Evolutionary conservation across 2,888 invertebrate genomes (phyloP), one percentile per base, ranked within the genome.

Genomic region (Loripinus fragilis): DNA sequence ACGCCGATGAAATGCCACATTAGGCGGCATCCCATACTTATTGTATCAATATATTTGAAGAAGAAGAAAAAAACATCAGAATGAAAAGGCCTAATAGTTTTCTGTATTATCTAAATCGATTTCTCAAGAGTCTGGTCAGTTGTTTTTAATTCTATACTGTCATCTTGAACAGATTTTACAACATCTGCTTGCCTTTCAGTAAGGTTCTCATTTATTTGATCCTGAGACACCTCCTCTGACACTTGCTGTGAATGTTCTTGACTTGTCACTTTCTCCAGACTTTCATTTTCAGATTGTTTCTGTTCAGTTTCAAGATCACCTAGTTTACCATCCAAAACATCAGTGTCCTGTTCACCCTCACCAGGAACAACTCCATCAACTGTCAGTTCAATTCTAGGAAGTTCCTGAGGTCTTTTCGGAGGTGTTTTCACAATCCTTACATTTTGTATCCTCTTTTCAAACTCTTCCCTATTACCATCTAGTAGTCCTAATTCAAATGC

Each of bases 401-500:
- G 76, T 17, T 71, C 78, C 2, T 52, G 65, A 28, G 73, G 74
- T 25, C 71, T 76, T 17, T 73, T 64, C 15, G 84, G 84, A 10
- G 81, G 81, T 41, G 79, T 84, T 60, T 76, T 75, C 15, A 78
- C 66, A 23, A 83, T 80, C 66, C 80, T 75, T 28, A 81, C 74
- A 42, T 71, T 78, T 28, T 75, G 73, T 42, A 81, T 79, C 48
- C 73, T 78, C 33, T 78, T 71, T 66, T 84, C 84, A 81, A 81
- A 81, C 55, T 78, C 71, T 25, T 76, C 71, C 55, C 84, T 77
- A 20, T 60, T 60, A 2, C 77, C 84, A 38, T 66, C 60, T 12
- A 42, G 69, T 7, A 84, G 71, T 38, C 80, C 84, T 15, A 84
- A 68, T 67, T 85, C 85, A 78, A 85, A 87, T 28, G 87, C 80